Base-by-base conservation (phyloP, 2,113 vertebrate genomes). In the Neopipo cinnamomea region DNA sequence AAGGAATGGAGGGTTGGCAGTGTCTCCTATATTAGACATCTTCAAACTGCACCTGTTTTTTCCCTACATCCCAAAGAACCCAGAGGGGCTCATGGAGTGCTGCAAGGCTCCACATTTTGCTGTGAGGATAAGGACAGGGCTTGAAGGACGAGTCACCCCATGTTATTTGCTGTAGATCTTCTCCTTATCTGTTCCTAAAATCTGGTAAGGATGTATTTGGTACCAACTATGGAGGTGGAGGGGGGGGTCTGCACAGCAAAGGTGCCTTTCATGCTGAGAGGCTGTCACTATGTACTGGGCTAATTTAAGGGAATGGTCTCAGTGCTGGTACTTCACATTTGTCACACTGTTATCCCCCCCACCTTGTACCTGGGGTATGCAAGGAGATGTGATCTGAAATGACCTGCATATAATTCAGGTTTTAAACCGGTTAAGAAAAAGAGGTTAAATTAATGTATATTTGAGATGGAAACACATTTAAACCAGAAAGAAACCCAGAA, bases 401-500 rank as follows among this genome's bases (percentile, higher is more conserved):
- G 68, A 82, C 66, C 55, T 50, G 42, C 31, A 39, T 27, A 1
- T 18, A 27, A 91, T 89, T 91, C 68, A 52, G 46, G 22, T 73
- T 81, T 83, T 85, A 83, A 79, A 71, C 33, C 4, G 4, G 19
- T 62, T 66, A 78, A 91, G 79, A 55, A 73, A 71, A 85, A 89
- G 30, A n/a, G 8, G 25, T 56, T 78, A 87, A 95, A 90, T 84
- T 41, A 88, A 86, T 67, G 30, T 20, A 11, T 47, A 53, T 95
- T 92, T 68, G 67, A 90, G 91, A 85, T 37, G 42, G 78, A 84
- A 70, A 80, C 70, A 35, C 28, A 58, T 91, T 85, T 93, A 52
- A 93, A 84, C 30, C 61, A 70, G 80, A 66, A 78, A 74, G 91
- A 97, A 95, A 63, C 65, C 19, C 76, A 81, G 73, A 61, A 76